Evolutionary conservation across 2,113 vertebrate species (phyloP), one percentile per base, ranked within the genome.

Genomic region (Herpetotheres cachinnans): DNA sequence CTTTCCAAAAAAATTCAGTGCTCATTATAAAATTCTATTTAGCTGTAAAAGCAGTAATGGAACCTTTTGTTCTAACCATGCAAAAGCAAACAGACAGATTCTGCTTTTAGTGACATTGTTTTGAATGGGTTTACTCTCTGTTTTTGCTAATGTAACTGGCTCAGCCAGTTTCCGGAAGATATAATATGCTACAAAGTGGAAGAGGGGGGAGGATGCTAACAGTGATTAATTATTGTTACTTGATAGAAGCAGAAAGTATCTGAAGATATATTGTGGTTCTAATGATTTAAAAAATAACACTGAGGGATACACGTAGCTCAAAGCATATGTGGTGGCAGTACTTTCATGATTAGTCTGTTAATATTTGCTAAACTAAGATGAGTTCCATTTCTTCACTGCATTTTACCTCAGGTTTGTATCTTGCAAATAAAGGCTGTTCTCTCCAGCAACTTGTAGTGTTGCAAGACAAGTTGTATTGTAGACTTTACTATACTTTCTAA

Each of bases 1-100:
- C 76, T 96, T 96, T 58, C 91, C 87, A 87, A 54, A 91, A 88
- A 94, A 55, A 97, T 97, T 98, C 95, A 91, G 86, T 96, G 93
- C 93, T 85, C 76, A 72, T 97, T 97, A 84, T 77, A 92, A 97
- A 95, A 91, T 90, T 74, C 70, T 97, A 56, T 92, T 96, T 97
- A 91, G 81, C 91, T 93, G 78, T 93, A 93, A 94, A 95, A 96
- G 73, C 61, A 91, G 93, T 54, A 82, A 56, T 85, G 62, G 74
- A 90, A 69, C 54, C 81, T 89, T 97, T 96, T 95, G 74, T 96
- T 95, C 84, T 70, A 67, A 58, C 59, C 62, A 62, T 86, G 78
- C 50, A 85, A 94, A 95, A 95, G 66, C 78, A 97, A 95, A 93
- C 65, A 95, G 83, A 66, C 38, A 81, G 76, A 90, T 93, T 85